Percentiles rank a stretch among this genome's conserved stretches.
phyloP scores from a whole-genome alignment of 2,113 vertebrate genomes.

The Oophaga pumilio region DNA sequence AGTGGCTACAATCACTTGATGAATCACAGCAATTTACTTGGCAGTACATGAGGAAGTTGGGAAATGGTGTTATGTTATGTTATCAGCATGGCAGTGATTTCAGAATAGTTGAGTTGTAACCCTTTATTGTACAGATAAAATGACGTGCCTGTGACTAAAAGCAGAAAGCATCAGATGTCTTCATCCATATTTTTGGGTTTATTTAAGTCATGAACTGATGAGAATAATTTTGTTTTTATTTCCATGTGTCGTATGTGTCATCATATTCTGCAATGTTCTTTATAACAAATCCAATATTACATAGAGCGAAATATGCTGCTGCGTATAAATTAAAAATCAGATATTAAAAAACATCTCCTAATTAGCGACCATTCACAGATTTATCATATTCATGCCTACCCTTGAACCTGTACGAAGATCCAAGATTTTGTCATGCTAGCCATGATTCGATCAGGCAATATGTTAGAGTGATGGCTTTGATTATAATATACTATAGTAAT shows the following conservation, averaged over 20 bases:
- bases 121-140: background rate
- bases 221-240: background rate
- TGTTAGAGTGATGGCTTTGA: too few species aligned
- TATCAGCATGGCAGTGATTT: slow-evolving; percentile 1
- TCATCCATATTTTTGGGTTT: background rate
- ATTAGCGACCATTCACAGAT: too few species aligned
- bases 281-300: too few species aligned
- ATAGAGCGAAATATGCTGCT: too few species aligned
- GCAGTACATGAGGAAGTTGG: slow-evolving; percentile 13
- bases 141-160: background rate
- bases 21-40: slow-evolving; percentile 33
- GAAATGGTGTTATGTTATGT: slow-evolving; percentile 9
- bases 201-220: background rate
- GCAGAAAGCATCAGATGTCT: background rate
- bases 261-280: too few species aligned
- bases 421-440: too few species aligned
- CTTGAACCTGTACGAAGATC: too few species aligned
- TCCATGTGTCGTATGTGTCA: background rate
- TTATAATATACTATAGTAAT: too few species aligned
- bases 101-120: slow-evolving; percentile 7
- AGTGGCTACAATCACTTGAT: slow-evolving; percentile 52
- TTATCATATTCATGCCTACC: too few species aligned
- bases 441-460: too few species aligned
- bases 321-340: too few species aligned
- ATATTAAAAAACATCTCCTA: too few species aligned